phyloP scores from a whole-genome alignment of 1,140 invertebrate genomes.

The Lasaia peninsularis region DNA sequence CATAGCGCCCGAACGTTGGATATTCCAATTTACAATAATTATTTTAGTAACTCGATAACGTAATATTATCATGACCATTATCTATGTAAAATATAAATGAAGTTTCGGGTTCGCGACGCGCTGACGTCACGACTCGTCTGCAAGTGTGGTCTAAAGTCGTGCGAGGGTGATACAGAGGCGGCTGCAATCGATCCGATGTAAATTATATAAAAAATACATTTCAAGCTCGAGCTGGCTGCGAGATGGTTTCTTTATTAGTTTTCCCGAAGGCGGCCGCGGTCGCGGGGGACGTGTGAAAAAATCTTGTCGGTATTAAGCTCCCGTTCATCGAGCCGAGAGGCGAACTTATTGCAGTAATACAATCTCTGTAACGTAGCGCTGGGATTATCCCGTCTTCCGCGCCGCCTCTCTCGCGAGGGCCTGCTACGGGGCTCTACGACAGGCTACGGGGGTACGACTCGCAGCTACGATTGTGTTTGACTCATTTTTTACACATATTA shows the following conservation, averaged over 20 bases:
- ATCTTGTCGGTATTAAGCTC: conserved; percentile 56
- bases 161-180: conserved; percentile 13
- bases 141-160: not conserved
- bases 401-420: not conserved
- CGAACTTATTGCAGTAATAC: conserved; percentile 72
- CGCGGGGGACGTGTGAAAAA: conserved; percentile 71
- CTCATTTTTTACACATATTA: too few species aligned
- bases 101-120: too few species aligned
- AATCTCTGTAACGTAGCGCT: conserved; percentile 69
- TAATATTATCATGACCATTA: too few species aligned
- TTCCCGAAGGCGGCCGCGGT: conserved; percentile 51
- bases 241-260: conserved; percentile 77
- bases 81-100: too few species aligned
- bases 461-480: too few species aligned
- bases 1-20: too few species aligned
- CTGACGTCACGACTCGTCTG: conserved; percentile 1
- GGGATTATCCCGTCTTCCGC: conserved; percentile 46
- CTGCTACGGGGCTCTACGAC: too few species aligned
- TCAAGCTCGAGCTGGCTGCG: conserved; percentile 69
- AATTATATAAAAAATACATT: conserved; percentile 78
- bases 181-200: conserved; percentile 61
- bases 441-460: too few species aligned
- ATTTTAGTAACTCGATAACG: too few species aligned
- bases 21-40: too few species aligned
- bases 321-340: conserved; percentile 60